Evolutionary conservation across 2,113 vertebrate genomes (phyloP), one percentile per base, ranked within the genome.

Genomic region (Fulica atra): DNA sequence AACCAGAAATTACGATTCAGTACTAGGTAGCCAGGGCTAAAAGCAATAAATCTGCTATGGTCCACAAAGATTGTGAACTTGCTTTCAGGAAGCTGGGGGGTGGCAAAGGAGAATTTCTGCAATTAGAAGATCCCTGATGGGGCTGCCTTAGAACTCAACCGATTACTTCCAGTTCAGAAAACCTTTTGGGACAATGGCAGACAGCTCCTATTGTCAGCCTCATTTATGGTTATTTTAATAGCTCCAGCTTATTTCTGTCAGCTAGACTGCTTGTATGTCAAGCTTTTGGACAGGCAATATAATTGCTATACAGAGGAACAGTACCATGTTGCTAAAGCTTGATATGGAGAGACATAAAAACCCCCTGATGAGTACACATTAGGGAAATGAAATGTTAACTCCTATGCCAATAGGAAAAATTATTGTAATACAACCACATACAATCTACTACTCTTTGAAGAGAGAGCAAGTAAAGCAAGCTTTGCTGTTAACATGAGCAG

Each of bases 121-220:
- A 97, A 96, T 97, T 97, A 96, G 95, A 98, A 95, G 86, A 97
- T 95, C 92, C 71, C 95, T 94, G 96, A 98, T 97, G 83, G 92
- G 57, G 83, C 61, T 95, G 93, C 88, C 93, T 93, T 93, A 92
- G 94, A 97, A 98, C 97, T 98, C 96, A 96, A 93, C 89, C 90
- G 90, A 97, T 98, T 99, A 98, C 96, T 99, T 99, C 98, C 98
- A 99, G 97, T 98, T 97, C 97, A 98, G 80, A 96, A 98, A 98
- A 96, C 96, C 98, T 98, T 98, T 98, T 98, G 97, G 97, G 97
- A 98, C 96, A 95, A 97, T 96, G 92, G 97, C 97, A 95, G 93
- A 98, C 97, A 98, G 97, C 93, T 95, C 89, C 97, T 93, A 98
- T 98, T 98, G 98, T 98, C 98, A 97, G 89, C 73, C 81, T 82